Evolutionary conservation across 2,113 vertebrate genomes (phyloP).

Genomic region (Aspiorhynchus laticeps): DNA sequence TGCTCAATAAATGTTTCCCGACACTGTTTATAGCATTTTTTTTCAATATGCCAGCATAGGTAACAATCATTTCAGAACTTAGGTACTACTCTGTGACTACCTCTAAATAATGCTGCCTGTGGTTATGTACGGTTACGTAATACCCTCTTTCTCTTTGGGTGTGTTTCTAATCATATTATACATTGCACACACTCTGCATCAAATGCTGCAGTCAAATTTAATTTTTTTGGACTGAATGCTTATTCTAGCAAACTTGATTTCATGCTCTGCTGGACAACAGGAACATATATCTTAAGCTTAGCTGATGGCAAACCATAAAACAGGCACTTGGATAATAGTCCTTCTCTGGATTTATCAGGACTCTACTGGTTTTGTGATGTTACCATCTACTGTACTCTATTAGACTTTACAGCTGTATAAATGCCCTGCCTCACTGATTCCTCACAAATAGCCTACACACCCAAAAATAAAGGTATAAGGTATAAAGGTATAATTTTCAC

Average conservation of each 20-base stretch:
- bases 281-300: slow-evolving; percentile 61
- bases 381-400: slow-evolving; percentile 4
- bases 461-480: background rate
- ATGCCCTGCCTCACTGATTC: background rate
- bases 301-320: slow-evolving; percentile 55
- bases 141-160: background rate
- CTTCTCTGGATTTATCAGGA: slow-evolving; percentile 58
- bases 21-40: background rate
- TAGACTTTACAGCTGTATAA: slow-evolving; percentile 25
- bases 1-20: background rate
- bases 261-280: slow-evolving; percentile 68
- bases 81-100: background rate
- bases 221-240: slow-evolving; percentile 63
- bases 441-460: background rate
- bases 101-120: slow-evolving; percentile 2
- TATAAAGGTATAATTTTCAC: no score
- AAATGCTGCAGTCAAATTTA: slow-evolving; percentile 67
- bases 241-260: slow-evolving; percentile 70
- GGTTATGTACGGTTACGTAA: background rate
- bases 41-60: background rate
- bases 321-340: slow-evolving; percentile 52
- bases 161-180: slow-evolving; percentile 20
- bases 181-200: slow-evolving; percentile 45
- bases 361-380: slow-evolving; percentile 44
- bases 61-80: background rate